Evolutionary conservation across 2,113 vertebrate genomes (phyloP).

Genomic region (Verasper variegatus): DNA sequence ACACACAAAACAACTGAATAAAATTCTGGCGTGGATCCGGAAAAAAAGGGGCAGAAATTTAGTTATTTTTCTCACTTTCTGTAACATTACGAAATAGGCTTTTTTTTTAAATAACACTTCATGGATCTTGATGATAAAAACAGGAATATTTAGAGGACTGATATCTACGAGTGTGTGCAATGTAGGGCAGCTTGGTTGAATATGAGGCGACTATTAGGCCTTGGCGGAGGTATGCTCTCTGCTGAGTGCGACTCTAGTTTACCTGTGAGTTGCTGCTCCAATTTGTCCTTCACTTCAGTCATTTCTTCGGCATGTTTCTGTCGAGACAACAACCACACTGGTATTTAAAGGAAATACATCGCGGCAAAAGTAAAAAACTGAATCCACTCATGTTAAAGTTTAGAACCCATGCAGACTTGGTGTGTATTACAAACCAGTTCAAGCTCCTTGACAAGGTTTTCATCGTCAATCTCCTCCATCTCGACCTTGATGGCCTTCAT

Average conservation of each 20-base stretch:
- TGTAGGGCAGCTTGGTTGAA: no score
- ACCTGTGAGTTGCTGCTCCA: conserved; percentile 88
- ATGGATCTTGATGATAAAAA: no score
- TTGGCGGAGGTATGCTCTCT: no score
- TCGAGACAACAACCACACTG: conserved; percentile 27
- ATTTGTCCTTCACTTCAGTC: conserved; percentile 75
- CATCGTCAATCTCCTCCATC: conserved; percentile 82
- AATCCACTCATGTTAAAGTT: background rate
- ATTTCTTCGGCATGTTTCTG: conserved; percentile 90
- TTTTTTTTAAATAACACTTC: no score
- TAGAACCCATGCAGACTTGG: background rate
- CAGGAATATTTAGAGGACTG: no score
- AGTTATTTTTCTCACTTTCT: no score
- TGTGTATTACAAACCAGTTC: conserved; percentile 82
- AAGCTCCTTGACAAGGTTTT: conserved; percentile 83
- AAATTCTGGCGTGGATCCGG: no score
- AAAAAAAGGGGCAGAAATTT: no score
- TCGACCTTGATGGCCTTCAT: conserved; percentile 77
- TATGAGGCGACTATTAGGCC: no score
- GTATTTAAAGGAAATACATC: background rate
- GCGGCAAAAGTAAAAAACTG: background rate
- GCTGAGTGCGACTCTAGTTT: conserved; percentile 31
- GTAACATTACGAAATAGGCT: no score
- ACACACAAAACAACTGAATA: no score
- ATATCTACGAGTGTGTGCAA: no score